phyloP scores from a whole-genome alignment of 2,113 vertebrate species.

The Micronisus gabar region DNA sequence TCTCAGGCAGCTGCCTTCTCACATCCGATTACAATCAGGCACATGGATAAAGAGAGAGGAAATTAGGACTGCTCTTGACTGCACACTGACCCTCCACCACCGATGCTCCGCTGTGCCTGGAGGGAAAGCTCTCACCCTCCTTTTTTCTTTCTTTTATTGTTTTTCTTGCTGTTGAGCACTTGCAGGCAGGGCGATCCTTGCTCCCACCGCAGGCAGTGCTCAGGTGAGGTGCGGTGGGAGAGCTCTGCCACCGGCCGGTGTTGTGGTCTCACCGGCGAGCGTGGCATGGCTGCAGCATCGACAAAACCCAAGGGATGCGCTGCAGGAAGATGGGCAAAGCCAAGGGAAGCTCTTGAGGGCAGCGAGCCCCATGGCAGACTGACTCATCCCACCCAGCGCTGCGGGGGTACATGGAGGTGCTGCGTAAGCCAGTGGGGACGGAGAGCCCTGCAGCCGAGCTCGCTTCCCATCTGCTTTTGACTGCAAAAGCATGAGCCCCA shows the following conservation, averaged over 20 bases:
- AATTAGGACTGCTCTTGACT: slow-evolving; percentile 2
- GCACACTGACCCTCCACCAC: not conserved
- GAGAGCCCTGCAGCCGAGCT: not conserved
- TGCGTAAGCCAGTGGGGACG: too few relatives aligned
- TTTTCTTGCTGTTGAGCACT: not conserved
- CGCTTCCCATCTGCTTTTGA: not conserved
- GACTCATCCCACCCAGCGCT: not conserved
- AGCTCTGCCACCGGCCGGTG: not conserved
- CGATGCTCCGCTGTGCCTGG: not conserved
- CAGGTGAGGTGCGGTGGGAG: not conserved
- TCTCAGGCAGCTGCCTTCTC: slow-evolving; percentile 30
- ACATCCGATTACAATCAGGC: not conserved
- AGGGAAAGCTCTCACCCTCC: not conserved
- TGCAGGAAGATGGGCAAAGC: not conserved
- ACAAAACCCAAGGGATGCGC: not conserved
- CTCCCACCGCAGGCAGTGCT: not conserved
- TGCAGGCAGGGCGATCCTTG: not conserved
- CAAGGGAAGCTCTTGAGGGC: not conserved
- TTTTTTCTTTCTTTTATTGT: not conserved
- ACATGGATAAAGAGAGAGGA: not conserved
- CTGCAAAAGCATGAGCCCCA: not conserved
- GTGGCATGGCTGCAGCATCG: not conserved
- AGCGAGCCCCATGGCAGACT: not conserved
- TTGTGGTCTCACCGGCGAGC: too few relatives aligned
- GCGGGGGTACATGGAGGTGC: not conserved